phyloP scores from a whole-genome alignment of 2,797 vertebrate genomes.

The Anolis apletophallus region DNA sequence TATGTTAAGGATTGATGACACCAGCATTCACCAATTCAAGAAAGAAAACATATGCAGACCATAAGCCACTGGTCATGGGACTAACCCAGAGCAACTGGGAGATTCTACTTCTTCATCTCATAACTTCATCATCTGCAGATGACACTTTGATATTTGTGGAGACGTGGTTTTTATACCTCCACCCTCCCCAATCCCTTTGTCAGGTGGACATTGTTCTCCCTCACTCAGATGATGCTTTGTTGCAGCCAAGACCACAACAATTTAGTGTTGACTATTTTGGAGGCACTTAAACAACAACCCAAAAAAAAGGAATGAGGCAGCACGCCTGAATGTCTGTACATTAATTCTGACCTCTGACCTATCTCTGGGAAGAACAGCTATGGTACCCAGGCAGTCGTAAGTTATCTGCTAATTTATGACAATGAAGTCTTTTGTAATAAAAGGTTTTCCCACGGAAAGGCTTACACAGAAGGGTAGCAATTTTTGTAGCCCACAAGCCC shows the following conservation, averaged over 20 bases:
- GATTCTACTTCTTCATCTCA: neutral
- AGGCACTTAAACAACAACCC: neutral
- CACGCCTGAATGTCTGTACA: slow-evolving; percentile 49
- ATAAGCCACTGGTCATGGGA: neutral
- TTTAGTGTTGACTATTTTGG: neutral
- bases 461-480: slow-evolving; percentile 45
- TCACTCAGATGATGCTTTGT: accelerated
- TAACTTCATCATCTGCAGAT: neutral
- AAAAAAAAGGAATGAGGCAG: neutral
- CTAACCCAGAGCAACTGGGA: neutral
- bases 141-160: neutral
- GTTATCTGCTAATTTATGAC: slow-evolving; percentile 55
- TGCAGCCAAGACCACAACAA: neutral
- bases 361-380: slow-evolving; percentile 61
- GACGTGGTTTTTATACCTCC: neutral
- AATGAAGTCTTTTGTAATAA: slow-evolving; percentile 61
- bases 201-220: neutral
- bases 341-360: slow-evolving; percentile 56
- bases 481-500: slow-evolving; percentile 16
- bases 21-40: neutral
- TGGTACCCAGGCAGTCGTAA: slow-evolving; percentile 28
- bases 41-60: neutral
- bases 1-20: too few relatives aligned
- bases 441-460: slow-evolving; percentile 53
- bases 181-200: neutral